Conservation (phyloP, 2,888 invertebrate species). For the Molorchus minor region DNA sequence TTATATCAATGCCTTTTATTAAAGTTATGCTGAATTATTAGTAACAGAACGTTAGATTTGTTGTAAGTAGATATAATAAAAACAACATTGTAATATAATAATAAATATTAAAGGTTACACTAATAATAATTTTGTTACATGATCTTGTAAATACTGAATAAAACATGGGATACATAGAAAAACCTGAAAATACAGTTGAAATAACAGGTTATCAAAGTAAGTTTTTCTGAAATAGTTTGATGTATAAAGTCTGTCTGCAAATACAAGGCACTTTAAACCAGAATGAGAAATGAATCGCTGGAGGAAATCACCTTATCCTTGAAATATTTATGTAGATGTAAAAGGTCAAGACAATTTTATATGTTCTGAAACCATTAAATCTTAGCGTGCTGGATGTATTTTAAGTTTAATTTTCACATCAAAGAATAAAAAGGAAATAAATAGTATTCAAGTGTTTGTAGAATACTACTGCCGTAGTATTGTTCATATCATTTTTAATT, state of each 20-base stretch:
- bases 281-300: conserved; percentile 14
- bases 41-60: too few species aligned
- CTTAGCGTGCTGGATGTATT: conserved; percentile 4
- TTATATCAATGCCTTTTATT: too few species aligned
- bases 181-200: neutral
- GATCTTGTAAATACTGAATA: neutral
- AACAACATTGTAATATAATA: neutral
- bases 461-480: too few species aligned
- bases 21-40: too few species aligned
- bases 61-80: too few species aligned
- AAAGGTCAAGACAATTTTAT: conserved; percentile 32
- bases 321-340: conserved; percentile 29
- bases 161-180: neutral
- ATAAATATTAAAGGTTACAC: neutral
- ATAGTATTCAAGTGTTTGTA: too few species aligned
- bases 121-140: neutral
- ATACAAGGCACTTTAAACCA: conserved; percentile 20
- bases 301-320: conserved; percentile 31
- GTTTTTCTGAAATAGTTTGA: neutral
- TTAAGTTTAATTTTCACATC: too few species aligned
- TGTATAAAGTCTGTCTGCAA: neutral
- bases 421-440: too few species aligned
- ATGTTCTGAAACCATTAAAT: conserved; percentile 7
- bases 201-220: neutral
- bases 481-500: too few species aligned